These are phyloP conservation scores for Todus mexicanus DNA, from an alignment of 2,797 vertebrate species.

Conservation along the genomic window DNA sequence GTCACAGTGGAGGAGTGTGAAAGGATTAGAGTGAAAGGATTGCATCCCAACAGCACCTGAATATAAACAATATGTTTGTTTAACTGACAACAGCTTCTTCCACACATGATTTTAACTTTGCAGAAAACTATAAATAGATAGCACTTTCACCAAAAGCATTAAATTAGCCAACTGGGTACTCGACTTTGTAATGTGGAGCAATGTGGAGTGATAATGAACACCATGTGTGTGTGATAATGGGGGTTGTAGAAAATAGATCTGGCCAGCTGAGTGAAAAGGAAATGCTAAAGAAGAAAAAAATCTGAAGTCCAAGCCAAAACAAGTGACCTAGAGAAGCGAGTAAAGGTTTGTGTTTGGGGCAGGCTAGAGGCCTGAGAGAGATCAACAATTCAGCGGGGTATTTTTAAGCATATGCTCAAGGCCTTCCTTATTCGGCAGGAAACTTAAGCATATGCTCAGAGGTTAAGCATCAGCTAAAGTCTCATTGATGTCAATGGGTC, in stretches of 20 bases:
- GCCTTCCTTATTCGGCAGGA: constrained; percentile 41
- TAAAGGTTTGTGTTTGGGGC: constrained; percentile 10
- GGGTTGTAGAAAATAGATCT: constrained; percentile 60
- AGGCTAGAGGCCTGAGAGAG: not conserved
- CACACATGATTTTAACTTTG: constrained; percentile 15
- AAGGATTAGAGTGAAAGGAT: not conserved
- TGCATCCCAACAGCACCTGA: constrained; percentile 4
- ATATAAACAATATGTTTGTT: constrained; percentile 34
- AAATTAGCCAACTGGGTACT: constrained; percentile 70
- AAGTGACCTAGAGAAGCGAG: constrained; percentile 44
- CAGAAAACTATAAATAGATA: constrained; percentile 54
- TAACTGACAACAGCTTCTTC: constrained; percentile 50
- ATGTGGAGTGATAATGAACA: constrained; percentile 73
- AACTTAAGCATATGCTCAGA: constrained; percentile 63
- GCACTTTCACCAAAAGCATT: constrained; percentile 65
- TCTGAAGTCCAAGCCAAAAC: constrained; percentile 46
- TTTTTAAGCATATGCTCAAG: constrained; percentile 63
- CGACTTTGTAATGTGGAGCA: constrained; percentile 59
- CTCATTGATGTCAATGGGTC: constrained; percentile 63
- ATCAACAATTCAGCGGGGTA: constrained; percentile 58
- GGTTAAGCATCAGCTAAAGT: constrained; percentile 68
- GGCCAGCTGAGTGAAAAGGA: constrained; percentile 65
- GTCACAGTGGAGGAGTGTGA: not conserved
- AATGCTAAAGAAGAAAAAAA: constrained; percentile 56
- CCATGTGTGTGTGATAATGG: constrained; percentile 71